Evolutionary conservation across 2,888 invertebrate species (phyloP), one percentile per base, ranked within the genome.

Genomic region (Tethea ocularis): DNA sequence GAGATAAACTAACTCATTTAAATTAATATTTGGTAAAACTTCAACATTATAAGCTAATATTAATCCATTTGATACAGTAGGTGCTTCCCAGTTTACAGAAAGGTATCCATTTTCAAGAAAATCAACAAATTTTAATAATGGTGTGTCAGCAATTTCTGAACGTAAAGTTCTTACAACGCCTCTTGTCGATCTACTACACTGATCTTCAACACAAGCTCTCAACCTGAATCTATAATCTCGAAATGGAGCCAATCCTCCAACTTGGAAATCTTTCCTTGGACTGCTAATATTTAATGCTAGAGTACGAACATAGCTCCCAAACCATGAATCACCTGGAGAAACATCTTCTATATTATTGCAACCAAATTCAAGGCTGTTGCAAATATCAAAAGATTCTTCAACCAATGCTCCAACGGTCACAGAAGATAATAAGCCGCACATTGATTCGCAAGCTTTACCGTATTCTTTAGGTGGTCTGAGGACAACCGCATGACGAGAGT

Each of bases 171-270:
- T 81, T 0, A 91, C 87, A 0, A 84, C 80, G 29, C 77, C 81
- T 60, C 84, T 82, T 26, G 82, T 74, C 29, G 86, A 86, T 67
- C 86, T 78, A 57, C 93, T 92, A 56, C 93, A 93, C 13, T 60
- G 56, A 2, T 69, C 60, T 6, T 68, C 65, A 54, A 78, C 75
- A 66, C 93, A 93, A 38, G 89, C 86, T 61, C 91, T 77, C 58
- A 93, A 70, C 60, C 83, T 76, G 64, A 92, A 87, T 59, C 80
- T 86, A 59, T 92, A 93, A 70, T 91, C 91, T 67, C 91, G 79
- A 57, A 73, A 93, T 0, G 92, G 91, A 22, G 88, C 88, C 51
- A 93, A 68, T 1, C 80, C 81, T 11, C 75, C 82, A 5, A 93
- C 75, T 74, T 84, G 78, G 55, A 76, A 87, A 2, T 69, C 68